Evolutionary conservation across 2,113 vertebrate species (phyloP).

Genomic region (Vanacampus margaritifer): DNA sequence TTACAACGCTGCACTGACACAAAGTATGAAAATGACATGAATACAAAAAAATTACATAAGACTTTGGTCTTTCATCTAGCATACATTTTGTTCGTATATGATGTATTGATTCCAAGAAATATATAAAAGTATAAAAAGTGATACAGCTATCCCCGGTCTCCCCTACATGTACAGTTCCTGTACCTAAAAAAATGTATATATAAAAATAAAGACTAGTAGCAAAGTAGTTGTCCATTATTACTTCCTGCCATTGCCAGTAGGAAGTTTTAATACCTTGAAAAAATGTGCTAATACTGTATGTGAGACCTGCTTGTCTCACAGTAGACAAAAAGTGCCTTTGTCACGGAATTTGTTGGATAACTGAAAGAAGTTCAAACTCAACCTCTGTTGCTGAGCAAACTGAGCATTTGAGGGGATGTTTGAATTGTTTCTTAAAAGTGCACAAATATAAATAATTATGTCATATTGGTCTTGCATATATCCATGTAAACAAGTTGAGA

Average conservation of each 20-base stretch:
- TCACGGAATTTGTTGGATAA: conserved; percentile 2
- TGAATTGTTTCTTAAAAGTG: background rate
- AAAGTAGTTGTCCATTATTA: background rate
- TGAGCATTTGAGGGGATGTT: background rate
- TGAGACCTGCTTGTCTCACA: conserved; percentile 4
- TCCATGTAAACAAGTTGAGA: background rate
- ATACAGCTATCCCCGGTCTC: too few species aligned
- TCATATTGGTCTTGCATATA: background rate
- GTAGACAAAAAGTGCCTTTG: conserved; percentile 34
- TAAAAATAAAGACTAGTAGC: too few species aligned
- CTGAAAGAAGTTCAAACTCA: background rate
- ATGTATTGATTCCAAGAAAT: too few species aligned
- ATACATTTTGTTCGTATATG: too few species aligned
- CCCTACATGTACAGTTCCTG: too few species aligned
- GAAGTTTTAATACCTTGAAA: conserved; percentile 33
- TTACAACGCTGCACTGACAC: too few species aligned
- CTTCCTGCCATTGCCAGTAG: conserved; percentile 3
- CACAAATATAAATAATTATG: background rate
- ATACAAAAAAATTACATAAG: too few species aligned
- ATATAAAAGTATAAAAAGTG: too few species aligned
- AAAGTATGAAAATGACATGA: too few species aligned
- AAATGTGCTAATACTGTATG: conserved; percentile 32
- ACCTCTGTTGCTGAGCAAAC: too few species aligned
- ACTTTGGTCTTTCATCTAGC: too few species aligned
- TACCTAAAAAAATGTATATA: too few species aligned